These are phyloP conservation scores for Paratrypauchen microcephalus DNA, from an alignment of 2,797 vertebrate species.

Conservation along the genomic window DNA sequence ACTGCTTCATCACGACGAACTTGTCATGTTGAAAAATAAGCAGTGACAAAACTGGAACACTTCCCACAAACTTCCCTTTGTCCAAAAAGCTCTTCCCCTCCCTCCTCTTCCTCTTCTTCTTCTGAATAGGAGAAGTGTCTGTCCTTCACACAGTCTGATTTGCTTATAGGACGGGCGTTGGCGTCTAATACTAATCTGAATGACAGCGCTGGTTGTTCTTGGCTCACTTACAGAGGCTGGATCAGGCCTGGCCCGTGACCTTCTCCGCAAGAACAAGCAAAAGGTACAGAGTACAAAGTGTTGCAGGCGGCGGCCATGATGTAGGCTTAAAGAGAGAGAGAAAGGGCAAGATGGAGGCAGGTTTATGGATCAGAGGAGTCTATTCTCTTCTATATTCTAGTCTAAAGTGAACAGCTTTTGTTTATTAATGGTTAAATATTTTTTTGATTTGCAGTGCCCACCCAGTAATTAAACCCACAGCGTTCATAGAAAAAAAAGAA, in stretches of 20 bases:
- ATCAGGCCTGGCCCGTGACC: constrained; percentile 76
- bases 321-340: constrained; percentile 57
- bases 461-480: too few species aligned
- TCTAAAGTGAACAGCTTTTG: background rate
- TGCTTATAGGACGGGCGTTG: constrained; percentile 74
- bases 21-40: constrained; percentile 52
- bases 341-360: constrained; percentile 56
- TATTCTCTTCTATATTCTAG: background rate
- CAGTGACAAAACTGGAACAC: constrained; percentile 50
- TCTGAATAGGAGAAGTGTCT: constrained; percentile 64
- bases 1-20: constrained; percentile 33
- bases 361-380: constrained; percentile 47
- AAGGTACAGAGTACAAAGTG: constrained; percentile 73
- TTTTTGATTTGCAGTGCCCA: too few species aligned
- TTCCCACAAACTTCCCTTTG: constrained; percentile 64
- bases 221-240: constrained; percentile 79
- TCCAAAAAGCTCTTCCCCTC: constrained; percentile 67
- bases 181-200: constrained; percentile 80
- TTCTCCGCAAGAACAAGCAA: constrained; percentile 73
- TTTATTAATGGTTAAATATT: background rate
- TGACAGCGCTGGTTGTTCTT: constrained; percentile 77
- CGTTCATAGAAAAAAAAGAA: too few species aligned
- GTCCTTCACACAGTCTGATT: constrained; percentile 82
- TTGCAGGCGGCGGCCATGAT: constrained; percentile 41
- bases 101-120: constrained; percentile 48